These are phyloP conservation scores for Oxytorus armatus DNA, from an alignment of 2,888 invertebrate genomes.

Conservation along the genomic window DNA sequence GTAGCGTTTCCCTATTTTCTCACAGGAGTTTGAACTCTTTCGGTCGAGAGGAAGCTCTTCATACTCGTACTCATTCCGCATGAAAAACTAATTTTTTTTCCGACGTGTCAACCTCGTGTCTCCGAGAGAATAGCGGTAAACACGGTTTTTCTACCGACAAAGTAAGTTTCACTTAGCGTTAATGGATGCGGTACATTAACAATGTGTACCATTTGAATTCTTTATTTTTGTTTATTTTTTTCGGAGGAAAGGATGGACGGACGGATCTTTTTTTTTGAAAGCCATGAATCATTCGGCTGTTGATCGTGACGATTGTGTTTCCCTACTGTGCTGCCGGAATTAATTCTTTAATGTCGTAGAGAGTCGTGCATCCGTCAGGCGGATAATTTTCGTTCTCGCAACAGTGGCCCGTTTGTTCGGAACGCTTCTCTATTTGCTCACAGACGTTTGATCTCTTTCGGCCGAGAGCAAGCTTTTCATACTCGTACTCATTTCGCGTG, in stretches of 20 bases:
- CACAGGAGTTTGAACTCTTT: no score
- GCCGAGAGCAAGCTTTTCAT: no score
- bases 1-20: no score
- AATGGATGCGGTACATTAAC: constrained; percentile 4
- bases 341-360: constrained; percentile 49
- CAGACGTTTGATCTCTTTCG: no score
- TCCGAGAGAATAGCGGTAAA: no score
- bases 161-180: constrained; percentile 6
- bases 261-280: background rate
- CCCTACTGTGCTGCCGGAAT: constrained; percentile 11
- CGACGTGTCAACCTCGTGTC: no score
- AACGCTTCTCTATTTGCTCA: constrained; percentile 7
- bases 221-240: background rate
- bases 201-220: background rate
- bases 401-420: constrained; percentile 18
- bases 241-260: background rate
- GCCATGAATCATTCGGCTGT: constrained; percentile 6
- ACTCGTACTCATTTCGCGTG: no score
- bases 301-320: background rate
- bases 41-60: no score
- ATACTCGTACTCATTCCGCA: no score
- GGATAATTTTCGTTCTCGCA: constrained; percentile 44
- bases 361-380: constrained; percentile 26
- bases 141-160: constrained; percentile 1
- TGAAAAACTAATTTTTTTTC: no score